phyloP scores from a whole-genome alignment of 2,113 vertebrate species.

The Forbesichthys papilliferus region DNA sequence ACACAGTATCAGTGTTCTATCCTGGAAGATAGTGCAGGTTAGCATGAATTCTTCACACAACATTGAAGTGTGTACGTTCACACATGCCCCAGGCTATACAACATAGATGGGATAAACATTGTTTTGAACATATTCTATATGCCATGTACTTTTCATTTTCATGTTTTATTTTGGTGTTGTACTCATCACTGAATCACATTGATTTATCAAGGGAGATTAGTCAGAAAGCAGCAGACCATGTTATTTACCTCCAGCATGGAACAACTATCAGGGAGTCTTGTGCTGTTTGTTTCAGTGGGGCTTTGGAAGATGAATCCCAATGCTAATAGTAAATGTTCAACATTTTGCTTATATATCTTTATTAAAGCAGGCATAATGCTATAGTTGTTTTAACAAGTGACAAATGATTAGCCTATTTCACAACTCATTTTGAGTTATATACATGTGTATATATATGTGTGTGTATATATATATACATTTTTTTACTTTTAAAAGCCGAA shows the following conservation, averaged over 20 bases:
- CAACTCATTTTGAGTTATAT: too few species aligned
- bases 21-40: slow-evolving; percentile 18
- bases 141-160: not conserved
- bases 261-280: not conserved
- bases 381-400: too few species aligned
- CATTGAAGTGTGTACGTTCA: slow-evolving; percentile 13
- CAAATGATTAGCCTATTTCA: too few species aligned
- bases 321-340: not conserved
- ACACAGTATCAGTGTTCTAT: slow-evolving; percentile 56
- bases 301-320: not conserved
- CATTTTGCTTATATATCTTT: not conserved
- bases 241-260: not conserved
- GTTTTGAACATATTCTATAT: not conserved
- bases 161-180: too few species aligned
- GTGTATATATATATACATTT: too few species aligned
- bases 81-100: too few species aligned
- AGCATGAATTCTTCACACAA: not conserved
- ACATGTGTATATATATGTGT: too few species aligned
- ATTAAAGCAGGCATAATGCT: too few species aligned
- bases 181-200: too few species aligned
- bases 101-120: not conserved
- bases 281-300: not conserved
- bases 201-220: not conserved
- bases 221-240: not conserved
- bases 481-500: too few species aligned